Evolutionary conservation across 2,888 invertebrate species (phyloP), one percentile per base, ranked within the genome.

Genomic region (Lithophane ornitopus): DNA sequence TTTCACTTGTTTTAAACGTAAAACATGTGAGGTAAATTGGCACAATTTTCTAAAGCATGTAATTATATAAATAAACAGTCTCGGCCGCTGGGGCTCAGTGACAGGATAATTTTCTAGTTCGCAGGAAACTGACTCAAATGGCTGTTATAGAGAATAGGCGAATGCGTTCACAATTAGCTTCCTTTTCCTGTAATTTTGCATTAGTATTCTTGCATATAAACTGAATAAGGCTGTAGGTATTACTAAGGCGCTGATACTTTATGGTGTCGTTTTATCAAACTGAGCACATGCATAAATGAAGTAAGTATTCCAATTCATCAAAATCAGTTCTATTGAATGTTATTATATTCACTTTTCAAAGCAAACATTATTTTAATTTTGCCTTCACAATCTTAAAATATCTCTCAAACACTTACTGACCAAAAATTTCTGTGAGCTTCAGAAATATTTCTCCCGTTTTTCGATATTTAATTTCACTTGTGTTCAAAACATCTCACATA

Each of bases 11-110:
- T 11, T 22, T 39, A 52, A 14, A 8, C 1, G 26, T 41, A 52
- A 19, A 46, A 26, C 2, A 3, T 9, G n/a, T 22, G 9, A 49
- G 26, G 65, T 19, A 78, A 65, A 63, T 68, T 72, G 76, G 66
- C 49, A 56, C 74, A 74, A 74, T 83, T 87, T 85, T 80, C 78
- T 72, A 80, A 76, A 85, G 78, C 78, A 83, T 89, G 79, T 87
- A 90, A 90, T 90, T 90, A 89, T 85, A 86, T 89, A 87, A 88
- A 89, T 89, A 90, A 87, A 90, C 87, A 87, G 87, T 82, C 78
- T 76, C 65, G 72, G 81, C 80, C 76, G 68, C 65, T 66, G 75
- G 69, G 52, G 70, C 49, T 66, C 70, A 75, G 81, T 82, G 88
- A 87, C 87, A 78, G 85, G 81, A 85, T 87, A 85, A 88, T 88